phyloP scores from a whole-genome alignment of 2,113 vertebrate genomes.

The Gasterosteus aculeatus region DNA sequence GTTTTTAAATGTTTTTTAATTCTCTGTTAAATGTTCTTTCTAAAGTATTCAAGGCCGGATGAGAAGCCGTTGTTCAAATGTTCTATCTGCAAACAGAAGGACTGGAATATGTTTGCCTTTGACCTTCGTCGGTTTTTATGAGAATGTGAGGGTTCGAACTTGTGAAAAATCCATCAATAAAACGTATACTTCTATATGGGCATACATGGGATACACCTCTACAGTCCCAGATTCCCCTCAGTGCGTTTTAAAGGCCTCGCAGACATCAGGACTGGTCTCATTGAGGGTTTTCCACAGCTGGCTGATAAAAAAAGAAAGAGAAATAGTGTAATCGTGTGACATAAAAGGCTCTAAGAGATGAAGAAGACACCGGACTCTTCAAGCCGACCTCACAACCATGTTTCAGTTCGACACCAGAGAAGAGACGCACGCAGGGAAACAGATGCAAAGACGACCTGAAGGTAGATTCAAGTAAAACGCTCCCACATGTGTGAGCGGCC shows the following conservation, averaged over 20 bases:
- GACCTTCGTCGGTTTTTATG: too few species aligned
- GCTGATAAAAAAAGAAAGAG: constrained; percentile 42
- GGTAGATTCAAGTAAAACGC: constrained; percentile 38
- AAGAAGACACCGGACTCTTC: constrained; percentile 50
- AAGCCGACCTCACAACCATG: constrained; percentile 54
- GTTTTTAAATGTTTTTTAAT: too few species aligned
- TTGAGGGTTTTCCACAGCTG: constrained; percentile 21
- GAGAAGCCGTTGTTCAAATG: too few species aligned
- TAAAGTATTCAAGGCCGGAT: not conserved
- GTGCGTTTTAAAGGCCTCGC: not conserved
- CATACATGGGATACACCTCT: too few species aligned
- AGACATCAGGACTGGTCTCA: not conserved
- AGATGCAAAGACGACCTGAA: constrained; percentile 52
- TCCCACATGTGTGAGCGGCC: constrained; percentile 58
- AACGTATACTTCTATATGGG: too few species aligned
- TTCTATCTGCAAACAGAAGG: too few species aligned
- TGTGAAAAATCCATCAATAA: too few species aligned
- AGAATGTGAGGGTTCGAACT: too few species aligned
- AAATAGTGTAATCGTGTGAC: constrained; percentile 9
- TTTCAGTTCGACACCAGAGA: constrained; percentile 14
- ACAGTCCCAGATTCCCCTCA: not conserved
- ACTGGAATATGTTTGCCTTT: too few species aligned
- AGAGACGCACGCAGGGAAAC: constrained; percentile 16
- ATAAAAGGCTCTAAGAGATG: constrained; percentile 32
- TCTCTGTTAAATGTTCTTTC: not conserved